Percentiles rank a stretch among this genome's conserved stretches.
Conservation (phyloP, 2,113 vertebrate genomes). For the Struthio camelus region DNA sequence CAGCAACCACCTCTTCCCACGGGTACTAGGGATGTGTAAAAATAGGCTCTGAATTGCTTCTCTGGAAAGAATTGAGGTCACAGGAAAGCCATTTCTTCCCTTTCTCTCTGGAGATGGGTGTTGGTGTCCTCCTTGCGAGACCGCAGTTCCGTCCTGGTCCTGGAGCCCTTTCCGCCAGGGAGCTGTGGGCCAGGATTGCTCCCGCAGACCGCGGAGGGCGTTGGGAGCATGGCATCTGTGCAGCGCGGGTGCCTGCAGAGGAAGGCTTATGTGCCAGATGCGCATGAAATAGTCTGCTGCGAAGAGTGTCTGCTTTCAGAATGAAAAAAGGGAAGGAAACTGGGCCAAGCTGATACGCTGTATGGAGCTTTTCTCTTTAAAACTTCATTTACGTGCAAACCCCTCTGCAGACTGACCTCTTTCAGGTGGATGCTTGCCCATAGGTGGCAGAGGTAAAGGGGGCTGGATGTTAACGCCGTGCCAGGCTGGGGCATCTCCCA, state of each 20-base stretch:
- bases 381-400: background rate
- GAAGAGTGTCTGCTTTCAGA: background rate
- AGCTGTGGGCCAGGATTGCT: background rate
- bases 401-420: background rate
- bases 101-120: background rate
- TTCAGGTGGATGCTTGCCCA: background rate
- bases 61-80: background rate
- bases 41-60: background rate
- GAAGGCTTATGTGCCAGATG: background rate
- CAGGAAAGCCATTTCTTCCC: background rate
- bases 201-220: background rate
- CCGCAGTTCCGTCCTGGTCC: background rate
- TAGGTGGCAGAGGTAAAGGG: background rate
- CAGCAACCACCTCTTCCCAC: background rate
- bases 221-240: background rate
- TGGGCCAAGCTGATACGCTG: background rate
- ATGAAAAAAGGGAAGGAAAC: background rate
- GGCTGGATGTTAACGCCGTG: background rate
- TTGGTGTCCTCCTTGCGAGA: background rate
- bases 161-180: background rate
- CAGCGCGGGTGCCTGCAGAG: too few relatives aligned
- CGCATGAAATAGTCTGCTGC: background rate
- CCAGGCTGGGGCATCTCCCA: background rate
- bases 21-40: background rate
- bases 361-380: background rate